These are phyloP conservation scores for Cavia aperea DNA, from an alignment of 2,113 vertebrate genomes.

Conservation along the genomic window DNA sequence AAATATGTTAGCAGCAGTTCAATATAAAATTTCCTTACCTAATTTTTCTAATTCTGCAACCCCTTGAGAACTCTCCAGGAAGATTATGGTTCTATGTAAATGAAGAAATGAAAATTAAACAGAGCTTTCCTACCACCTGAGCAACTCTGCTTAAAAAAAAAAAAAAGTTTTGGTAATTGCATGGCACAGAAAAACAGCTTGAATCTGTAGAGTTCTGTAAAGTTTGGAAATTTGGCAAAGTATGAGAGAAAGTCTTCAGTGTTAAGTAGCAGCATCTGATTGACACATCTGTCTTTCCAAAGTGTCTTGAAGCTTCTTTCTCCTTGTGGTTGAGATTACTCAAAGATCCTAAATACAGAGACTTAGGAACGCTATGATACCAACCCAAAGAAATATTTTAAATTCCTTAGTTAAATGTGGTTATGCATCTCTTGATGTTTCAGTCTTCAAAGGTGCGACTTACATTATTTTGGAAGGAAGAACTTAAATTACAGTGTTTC, in stretches of 20 bases:
- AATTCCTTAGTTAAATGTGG: slow-evolving; percentile 15
- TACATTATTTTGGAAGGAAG: neutral
- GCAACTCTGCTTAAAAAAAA: slow-evolving; percentile 39
- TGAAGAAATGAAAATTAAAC: slow-evolving; percentile 58
- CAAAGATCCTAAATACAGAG: neutral
- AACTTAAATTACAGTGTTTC: neutral
- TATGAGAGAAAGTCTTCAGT: neutral
- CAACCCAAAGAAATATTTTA: neutral
- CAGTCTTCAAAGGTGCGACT: neutral
- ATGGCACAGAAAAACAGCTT: slow-evolving; percentile 35
- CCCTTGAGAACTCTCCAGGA: slow-evolving; percentile 43
- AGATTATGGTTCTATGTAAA: slow-evolving; percentile 52
- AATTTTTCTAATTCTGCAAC: slow-evolving; percentile 37
- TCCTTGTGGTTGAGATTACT: neutral
- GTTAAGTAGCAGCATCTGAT: neutral
- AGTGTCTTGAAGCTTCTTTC: slow-evolving; percentile 24
- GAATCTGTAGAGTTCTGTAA: slow-evolving; percentile 26
- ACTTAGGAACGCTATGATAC: neutral
- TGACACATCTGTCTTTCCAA: slow-evolving; percentile 24
- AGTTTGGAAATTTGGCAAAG: slow-evolving; percentile 37
- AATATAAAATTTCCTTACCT: slow-evolving; percentile 52
- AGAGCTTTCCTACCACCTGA: slow-evolving; percentile 38
- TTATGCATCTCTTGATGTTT: neutral
- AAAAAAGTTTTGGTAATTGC: slow-evolving; percentile 18
- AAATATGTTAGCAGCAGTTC: slow-evolving; percentile 28